A percentile compares a stretch with the other conserved stretches of the same genome.
phyloP scores from a whole-genome alignment of 2,888 invertebrate species.

The Phyllotreta cruciferae region DNA sequence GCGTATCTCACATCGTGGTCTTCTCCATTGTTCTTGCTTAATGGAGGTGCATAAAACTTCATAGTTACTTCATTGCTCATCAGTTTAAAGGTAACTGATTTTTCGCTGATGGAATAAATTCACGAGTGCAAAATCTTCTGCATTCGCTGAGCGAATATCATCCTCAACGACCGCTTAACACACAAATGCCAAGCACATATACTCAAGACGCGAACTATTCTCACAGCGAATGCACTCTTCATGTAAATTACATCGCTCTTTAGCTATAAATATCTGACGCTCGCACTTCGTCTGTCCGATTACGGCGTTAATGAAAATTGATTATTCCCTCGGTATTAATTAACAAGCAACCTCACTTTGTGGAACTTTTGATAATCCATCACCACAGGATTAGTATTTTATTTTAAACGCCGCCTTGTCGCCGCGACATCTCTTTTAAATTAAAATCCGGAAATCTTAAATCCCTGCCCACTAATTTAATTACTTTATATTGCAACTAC shows the following conservation, averaged over 20 bases:
- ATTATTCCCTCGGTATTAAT: constrained; percentile 27
- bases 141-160: too few species aligned
- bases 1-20: too few species aligned
- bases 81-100: too few species aligned
- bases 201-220: not conserved
- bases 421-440: not conserved
- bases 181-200: constrained; percentile 8
- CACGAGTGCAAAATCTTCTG: too few species aligned
- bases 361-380: constrained; percentile 28
- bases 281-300: constrained; percentile 22
- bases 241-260: constrained; percentile 22
- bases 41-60: too few species aligned
- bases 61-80: too few species aligned
- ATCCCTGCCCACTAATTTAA: too few species aligned
- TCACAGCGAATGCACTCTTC: not conserved
- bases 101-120: too few species aligned
- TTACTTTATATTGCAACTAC: too few species aligned
- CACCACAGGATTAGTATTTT: constrained; percentile 1
- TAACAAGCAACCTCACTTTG: constrained; percentile 28
- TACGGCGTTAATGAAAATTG: constrained; percentile 30
- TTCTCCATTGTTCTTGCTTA: too few species aligned
- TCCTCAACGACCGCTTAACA: not conserved
- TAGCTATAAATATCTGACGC: constrained; percentile 23
- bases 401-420: not conserved
- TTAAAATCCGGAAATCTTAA: not conserved